These are phyloP conservation scores for Drosophila siamana DNA, from an alignment of 2,888 invertebrate genomes.

Conservation along the genomic window DNA sequence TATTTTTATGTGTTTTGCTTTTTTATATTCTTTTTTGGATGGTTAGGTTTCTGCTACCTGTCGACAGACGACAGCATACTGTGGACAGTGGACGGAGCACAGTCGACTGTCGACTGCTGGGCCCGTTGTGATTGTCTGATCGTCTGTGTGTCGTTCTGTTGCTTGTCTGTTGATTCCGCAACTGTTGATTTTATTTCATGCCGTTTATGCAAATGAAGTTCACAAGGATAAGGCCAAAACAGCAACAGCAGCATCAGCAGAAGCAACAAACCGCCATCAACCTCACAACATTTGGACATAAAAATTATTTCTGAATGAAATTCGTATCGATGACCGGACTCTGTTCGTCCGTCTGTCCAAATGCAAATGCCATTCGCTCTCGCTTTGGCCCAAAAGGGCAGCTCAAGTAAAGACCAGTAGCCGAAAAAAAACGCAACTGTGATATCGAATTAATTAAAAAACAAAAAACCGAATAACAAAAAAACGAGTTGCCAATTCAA, in stretches of 20 bases:
- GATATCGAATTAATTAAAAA: slow-evolving; percentile 80
- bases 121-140: slow-evolving; percentile 26
- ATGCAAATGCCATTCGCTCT: slow-evolving; percentile 68
- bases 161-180: slow-evolving; percentile 68
- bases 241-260: slow-evolving; percentile 40
- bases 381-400: slow-evolving; percentile 46
- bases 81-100: neutral
- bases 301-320: slow-evolving; percentile 81
- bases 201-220: slow-evolving; percentile 80
- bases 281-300: slow-evolving; percentile 75
- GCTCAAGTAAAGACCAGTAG: slow-evolving; percentile 73
- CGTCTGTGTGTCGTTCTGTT: slow-evolving; percentile 28
- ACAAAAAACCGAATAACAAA: slow-evolving; percentile 3
- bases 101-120: slow-evolving; percentile 11
- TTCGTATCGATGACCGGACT: slow-evolving; percentile 70
- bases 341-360: slow-evolving; percentile 48
- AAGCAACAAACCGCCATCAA: slow-evolving; percentile 41
- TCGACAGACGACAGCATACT: slow-evolving; percentile 34
- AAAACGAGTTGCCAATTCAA: slow-evolving; percentile 20
- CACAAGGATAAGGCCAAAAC: slow-evolving; percentile 72
- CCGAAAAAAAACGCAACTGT: slow-evolving; percentile 74
- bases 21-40: slow-evolving; percentile 31
- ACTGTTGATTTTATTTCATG: slow-evolving; percentile 78
- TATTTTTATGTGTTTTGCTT: slow-evolving; percentile 29
- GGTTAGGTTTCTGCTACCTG: slow-evolving; percentile 68